These are phyloP conservation scores for Metopia argyrocephala DNA, from an alignment of 2,888 invertebrate species.

Conservation along the genomic window DNA sequence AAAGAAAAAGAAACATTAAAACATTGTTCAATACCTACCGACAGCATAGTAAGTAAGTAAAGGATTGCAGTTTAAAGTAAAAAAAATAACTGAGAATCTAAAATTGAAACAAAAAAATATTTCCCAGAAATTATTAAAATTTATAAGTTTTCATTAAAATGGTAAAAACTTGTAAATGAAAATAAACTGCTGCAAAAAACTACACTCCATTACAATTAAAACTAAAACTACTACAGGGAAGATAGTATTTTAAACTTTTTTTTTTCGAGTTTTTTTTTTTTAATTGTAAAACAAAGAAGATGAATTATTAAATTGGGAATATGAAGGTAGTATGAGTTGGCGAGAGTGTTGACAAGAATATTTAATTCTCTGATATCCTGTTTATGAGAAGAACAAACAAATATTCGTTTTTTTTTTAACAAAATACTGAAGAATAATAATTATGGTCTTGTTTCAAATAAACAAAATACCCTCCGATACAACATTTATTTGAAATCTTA, in stretches of 20 bases:
- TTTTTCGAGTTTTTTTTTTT: no score
- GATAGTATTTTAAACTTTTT: not conserved
- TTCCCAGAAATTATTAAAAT: conserved; percentile 23
- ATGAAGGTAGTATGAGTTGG: not conserved
- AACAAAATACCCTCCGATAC: no score
- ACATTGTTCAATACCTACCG: not conserved
- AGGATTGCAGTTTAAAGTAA: conserved; percentile 19
- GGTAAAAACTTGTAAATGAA: conserved; percentile 16
- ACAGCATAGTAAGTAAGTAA: no score
- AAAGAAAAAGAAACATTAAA: not conserved
- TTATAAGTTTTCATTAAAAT: conserved; percentile 31
- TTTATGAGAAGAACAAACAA: conserved; percentile 35
- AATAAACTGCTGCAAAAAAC: conserved; percentile 2
- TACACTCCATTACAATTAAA: not conserved
- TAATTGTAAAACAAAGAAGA: no score
- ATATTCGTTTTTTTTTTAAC: conserved; percentile 36
- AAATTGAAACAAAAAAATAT: not conserved
- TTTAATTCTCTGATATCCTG: conserved; percentile 54
- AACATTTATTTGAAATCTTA: not conserved
- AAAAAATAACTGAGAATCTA: not conserved
- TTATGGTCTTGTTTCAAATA: conserved; percentile 29
- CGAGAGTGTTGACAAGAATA: conserved; percentile 47
- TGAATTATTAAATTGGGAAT: not conserved
- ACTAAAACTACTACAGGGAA: not conserved
- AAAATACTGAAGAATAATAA: conserved; percentile 61